Conservation (phyloP, 2,113 vertebrate genomes). For the Proterorhinus semilunaris region DNA sequence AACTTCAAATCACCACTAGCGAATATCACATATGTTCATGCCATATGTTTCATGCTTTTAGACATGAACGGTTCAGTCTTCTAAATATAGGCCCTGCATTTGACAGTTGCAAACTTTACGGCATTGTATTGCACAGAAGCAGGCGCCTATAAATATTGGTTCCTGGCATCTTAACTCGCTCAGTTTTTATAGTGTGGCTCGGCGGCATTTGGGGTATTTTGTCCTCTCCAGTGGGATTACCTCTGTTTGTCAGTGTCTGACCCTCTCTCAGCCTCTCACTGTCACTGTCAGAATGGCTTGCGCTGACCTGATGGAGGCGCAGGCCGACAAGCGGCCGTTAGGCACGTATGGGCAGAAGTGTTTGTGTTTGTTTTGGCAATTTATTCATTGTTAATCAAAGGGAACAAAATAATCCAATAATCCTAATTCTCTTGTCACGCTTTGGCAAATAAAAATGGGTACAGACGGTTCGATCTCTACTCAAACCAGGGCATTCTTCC, state of each 20-base stretch:
- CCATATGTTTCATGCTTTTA: not conserved
- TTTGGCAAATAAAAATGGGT: too few relatives aligned
- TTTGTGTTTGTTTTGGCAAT: too few relatives aligned
- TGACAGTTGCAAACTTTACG: not conserved
- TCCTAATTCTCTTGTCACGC: too few relatives aligned
- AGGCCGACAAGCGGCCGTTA: conserved; percentile 12
- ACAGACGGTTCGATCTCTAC: too few relatives aligned
- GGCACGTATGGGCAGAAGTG: too few relatives aligned
- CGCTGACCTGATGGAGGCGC: conserved; percentile 24
- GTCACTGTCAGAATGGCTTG: conserved; percentile 21
- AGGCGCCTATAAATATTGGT: not conserved
- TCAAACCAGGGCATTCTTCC: too few relatives aligned
- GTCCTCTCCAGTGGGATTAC: conserved; percentile 26
- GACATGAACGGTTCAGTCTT: not conserved
- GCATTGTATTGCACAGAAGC: not conserved
- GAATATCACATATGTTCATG: not conserved
- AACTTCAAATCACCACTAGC: not conserved
- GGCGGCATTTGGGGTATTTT: conserved; percentile 27
- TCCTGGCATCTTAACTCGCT: not conserved
- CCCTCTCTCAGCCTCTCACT: conserved; percentile 21
- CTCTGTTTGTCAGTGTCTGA: conserved; percentile 9
- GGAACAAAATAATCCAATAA: too few relatives aligned
- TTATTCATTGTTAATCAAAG: too few relatives aligned
- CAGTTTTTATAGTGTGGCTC: conserved; percentile 21
- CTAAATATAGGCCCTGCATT: not conserved